phyloP scores from a whole-genome alignment of 2,113 vertebrate genomes.

The Eptatretus burgeri region DNA sequence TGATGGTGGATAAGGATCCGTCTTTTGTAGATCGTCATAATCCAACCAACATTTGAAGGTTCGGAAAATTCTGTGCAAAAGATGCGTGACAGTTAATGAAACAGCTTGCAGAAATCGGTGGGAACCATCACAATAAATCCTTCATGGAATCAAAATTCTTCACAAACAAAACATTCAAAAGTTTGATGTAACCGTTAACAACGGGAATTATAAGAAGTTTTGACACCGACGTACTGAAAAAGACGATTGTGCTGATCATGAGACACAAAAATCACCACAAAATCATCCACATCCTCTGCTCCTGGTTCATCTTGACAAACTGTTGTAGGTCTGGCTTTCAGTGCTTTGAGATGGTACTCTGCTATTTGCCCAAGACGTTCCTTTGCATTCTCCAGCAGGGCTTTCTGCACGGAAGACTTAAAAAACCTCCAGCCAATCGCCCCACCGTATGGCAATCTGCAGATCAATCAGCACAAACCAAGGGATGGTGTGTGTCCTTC shows the following conservation, averaged over 20 bases:
- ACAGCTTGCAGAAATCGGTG: too few species aligned
- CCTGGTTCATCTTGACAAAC: too few species aligned
- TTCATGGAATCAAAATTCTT: not conserved
- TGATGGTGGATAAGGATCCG: slow-evolving; percentile 57
- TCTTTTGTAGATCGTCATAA: slow-evolving; percentile 64
- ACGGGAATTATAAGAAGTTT: too few species aligned
- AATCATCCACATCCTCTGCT: too few species aligned
- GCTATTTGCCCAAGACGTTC: slow-evolving; percentile 44
- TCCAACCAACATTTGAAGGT: slow-evolving; percentile 68
- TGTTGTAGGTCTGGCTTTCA: slow-evolving; percentile 30
- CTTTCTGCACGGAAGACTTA: slow-evolving; percentile 27
- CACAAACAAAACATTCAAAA: too few species aligned
- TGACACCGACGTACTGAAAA: too few species aligned
- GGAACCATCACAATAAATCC: not conserved
- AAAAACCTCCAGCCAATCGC: slow-evolving; percentile 72
- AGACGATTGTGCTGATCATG: too few species aligned
- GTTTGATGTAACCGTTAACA: too few species aligned
- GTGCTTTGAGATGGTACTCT: slow-evolving; percentile 67
- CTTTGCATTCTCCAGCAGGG: slow-evolving; percentile 42
- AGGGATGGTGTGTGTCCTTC: too few species aligned
- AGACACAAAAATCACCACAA: too few species aligned
- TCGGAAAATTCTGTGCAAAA: slow-evolving; percentile 38
- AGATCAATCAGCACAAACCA: not conserved
- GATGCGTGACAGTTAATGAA: not conserved
- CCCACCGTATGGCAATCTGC: slow-evolving; percentile 45